phyloP scores from a whole-genome alignment of 2,113 vertebrate species.

The Hystrix brachyura region DNA sequence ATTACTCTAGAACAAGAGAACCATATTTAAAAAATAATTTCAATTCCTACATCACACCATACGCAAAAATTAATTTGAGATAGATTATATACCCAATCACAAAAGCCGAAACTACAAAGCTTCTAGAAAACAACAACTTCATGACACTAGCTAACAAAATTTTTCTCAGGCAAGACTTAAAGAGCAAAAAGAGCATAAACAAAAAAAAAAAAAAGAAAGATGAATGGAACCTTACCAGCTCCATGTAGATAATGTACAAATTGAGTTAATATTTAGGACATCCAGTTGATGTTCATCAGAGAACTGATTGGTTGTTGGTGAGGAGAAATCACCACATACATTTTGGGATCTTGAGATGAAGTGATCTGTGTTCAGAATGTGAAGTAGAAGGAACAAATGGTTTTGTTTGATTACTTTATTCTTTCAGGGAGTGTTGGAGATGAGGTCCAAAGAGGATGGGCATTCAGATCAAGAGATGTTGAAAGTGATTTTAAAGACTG shows the following conservation, averaged over 20 bases:
- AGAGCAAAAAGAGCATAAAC: too few relatives aligned
- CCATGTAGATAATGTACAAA: not conserved
- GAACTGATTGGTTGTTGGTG: not conserved
- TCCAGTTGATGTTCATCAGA: not conserved
- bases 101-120: not conserved
- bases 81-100: not conserved
- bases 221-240: not conserved
- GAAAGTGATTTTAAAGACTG: not conserved
- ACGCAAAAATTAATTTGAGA: constrained; percentile 12
- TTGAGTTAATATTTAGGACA: not conserved
- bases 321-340: not conserved
- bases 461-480: not conserved
- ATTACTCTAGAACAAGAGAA: not conserved
- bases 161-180: not conserved
- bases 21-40: not conserved
- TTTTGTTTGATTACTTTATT: not conserved
- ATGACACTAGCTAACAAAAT: not conserved
- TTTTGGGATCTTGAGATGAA: not conserved
- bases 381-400: not conserved
- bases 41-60: not conserved
- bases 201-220: constrained; percentile 41
- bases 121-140: constrained; percentile 35
- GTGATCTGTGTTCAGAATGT: not conserved
- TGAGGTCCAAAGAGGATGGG: not conserved
- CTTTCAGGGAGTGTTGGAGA: not conserved